phyloP scores from a whole-genome alignment of 2,797 vertebrate species.

The Leptatherina wallacei region DNA sequence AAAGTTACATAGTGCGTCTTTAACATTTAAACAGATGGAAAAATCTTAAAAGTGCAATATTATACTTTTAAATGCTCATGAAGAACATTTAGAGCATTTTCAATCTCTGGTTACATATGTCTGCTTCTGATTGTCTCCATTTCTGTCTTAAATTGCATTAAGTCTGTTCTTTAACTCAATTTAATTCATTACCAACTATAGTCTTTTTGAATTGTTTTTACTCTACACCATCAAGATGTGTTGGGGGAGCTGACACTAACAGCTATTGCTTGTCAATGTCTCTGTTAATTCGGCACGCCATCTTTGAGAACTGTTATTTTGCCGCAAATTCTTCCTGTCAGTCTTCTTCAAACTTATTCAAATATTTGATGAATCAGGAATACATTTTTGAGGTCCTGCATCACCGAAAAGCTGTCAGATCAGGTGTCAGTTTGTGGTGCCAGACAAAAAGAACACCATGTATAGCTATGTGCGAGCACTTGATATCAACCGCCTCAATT shows the following conservation, averaged over 20 bases:
- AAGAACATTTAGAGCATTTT: no score
- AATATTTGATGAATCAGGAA: slow-evolving; percentile 25
- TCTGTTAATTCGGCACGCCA: neutral
- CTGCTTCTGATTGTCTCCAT: no score
- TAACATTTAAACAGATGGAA: no score
- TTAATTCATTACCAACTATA: no score
- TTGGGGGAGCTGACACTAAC: neutral
- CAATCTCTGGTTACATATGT: no score
- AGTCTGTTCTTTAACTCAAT: neutral
- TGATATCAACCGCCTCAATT: slow-evolving; percentile 59
- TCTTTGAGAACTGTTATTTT: neutral
- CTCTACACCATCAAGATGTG: neutral
- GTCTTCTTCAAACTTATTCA: slow-evolving; percentile 9
- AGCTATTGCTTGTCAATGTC: neutral
- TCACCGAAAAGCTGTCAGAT: slow-evolving; percentile 51
- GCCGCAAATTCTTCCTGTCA: neutral
- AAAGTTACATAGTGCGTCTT: no score
- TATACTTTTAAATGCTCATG: no score
- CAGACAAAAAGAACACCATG: slow-evolving; percentile 46
- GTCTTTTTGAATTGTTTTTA: no score
- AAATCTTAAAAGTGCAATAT: no score
- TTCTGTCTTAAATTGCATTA: neutral
- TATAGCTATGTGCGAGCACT: slow-evolving; percentile 53
- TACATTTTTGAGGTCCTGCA: slow-evolving; percentile 2
- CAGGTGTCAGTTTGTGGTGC: slow-evolving; percentile 41